Evolutionary conservation across 1,140 invertebrate genomes (phyloP), one percentile per base, ranked within the genome.

Genomic region (Drosophila ogumai): DNA sequence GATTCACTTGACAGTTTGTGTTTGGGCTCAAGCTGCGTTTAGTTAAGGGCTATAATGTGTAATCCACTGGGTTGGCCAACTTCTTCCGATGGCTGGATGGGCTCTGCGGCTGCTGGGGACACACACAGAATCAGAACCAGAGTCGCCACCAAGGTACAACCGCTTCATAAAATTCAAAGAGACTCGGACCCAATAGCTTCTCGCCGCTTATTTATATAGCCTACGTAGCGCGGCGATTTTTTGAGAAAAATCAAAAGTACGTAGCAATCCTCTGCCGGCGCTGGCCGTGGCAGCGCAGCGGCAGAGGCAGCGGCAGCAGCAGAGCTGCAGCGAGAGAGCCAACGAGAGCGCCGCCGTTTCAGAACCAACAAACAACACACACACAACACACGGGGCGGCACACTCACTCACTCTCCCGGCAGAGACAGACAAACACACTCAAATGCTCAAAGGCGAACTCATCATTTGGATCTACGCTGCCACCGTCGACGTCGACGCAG

Each of bases 91-190:
- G 50, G 50, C 50, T 54, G 50, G 50, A 54, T 54, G 50, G 28
- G 50, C 50, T 54, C 50, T 34, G 50, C 50, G 47, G 25, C 47
- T 54, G 50, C 32, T 54, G 50, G 50, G 50, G 50, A 54, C 50
- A 54, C 50, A 54, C 50, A 54, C 47, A 50, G 50, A 54, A 54
- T 54, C 50, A 54, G 50, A 54, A 54, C 50, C 50, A 54, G 50
- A 54, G 50, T 54, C 50, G 32, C 84, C 81, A 88, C 90, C 90
- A 90, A 91, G 91, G 90, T 91, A 92, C 91, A 91, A 92, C 91
- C 91, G 91, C 91, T 92, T 92, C 91, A 92, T 92, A 90, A 85
- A 92, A 91, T 92, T 92, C 88, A 92, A 92, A 92, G 91, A 92
- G 91, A 92, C 91, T 92, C 91, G 88, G 71, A 92, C 80, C 82